A percentile compares a stretch with the other conserved stretches of the same genome.
phyloP scores from a whole-genome alignment of 1,140 invertebrate species.

The Maniola jurtina region DNA sequence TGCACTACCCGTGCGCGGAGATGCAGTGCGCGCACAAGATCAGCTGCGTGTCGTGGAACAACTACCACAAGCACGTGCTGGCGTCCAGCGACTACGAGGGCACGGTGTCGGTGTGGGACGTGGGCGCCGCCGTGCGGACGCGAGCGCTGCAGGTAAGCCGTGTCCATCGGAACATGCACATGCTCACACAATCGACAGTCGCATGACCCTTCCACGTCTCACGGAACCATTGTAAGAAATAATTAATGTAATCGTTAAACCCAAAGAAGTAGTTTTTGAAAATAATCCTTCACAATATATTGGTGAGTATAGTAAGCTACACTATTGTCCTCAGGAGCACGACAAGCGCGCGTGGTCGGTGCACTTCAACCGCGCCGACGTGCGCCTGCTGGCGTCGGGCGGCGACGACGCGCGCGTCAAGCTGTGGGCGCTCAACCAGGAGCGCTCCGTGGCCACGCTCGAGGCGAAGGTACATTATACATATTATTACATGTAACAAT shows the following conservation, averaged over 20 bases:
- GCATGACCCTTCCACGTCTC: too few species aligned
- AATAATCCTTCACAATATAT: too few species aligned
- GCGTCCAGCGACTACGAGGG: conserved; percentile 98
- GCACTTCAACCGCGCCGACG: conserved; percentile 96
- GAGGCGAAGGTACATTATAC: conserved; percentile 42
- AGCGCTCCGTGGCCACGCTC: conserved; percentile 88
- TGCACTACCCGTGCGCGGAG: conserved; percentile 95
- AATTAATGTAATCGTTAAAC: too few species aligned
- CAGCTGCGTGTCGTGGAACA: conserved; percentile 96
- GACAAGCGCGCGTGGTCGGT: conserved; percentile 98
- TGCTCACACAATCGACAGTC: too few species aligned
- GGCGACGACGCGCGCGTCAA: conserved; percentile 97
- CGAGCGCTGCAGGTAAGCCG: conserved; percentile 81
- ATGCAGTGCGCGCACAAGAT: conserved; percentile 97
- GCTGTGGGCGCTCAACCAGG: conserved; percentile 93
- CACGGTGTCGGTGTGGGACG: conserved; percentile 96
- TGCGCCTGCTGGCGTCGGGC: conserved; percentile 93
- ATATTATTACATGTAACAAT: too few species aligned
- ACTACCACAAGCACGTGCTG: conserved; percentile 93
- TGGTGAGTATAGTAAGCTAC: too few species aligned
- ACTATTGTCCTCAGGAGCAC: conserved; percentile 82
- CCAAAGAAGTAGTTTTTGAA: too few species aligned
- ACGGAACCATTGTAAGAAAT: too few species aligned
- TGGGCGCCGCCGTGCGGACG: conserved; percentile 86
- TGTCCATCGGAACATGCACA: too few species aligned